These are phyloP conservation scores for Argyra leucocephala DNA, from an alignment of 2,888 invertebrate genomes.

Conservation along the genomic window DNA sequence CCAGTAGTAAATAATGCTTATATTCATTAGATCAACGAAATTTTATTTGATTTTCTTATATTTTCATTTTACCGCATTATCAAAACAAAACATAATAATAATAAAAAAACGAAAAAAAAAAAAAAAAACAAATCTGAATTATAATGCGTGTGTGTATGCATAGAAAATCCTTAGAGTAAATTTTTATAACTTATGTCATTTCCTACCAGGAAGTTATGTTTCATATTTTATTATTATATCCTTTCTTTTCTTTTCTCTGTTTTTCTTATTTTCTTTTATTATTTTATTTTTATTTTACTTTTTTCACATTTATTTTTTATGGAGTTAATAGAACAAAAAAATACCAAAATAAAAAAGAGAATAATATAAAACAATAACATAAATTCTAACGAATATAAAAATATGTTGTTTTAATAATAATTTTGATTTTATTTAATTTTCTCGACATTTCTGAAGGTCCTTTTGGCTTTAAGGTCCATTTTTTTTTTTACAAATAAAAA, in stretches of 20 bases:
- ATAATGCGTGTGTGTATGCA: too few species aligned
- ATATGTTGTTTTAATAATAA: not conserved
- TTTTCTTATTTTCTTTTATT: not conserved
- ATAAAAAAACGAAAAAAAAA: not conserved
- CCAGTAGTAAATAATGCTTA: too few species aligned
- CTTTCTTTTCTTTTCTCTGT: not conserved
- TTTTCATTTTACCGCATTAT: not conserved
- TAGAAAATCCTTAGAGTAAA: not conserved
- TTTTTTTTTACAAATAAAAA: too few species aligned
- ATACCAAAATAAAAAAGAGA: not conserved
- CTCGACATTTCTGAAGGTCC: too few species aligned
- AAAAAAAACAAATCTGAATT: too few species aligned
- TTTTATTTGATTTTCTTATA: not conserved
- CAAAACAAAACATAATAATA: not conserved
- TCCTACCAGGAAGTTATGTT: constrained; percentile 6
- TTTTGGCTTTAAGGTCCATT: too few species aligned
- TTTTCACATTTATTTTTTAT: not conserved
- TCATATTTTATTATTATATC: constrained; percentile 1
- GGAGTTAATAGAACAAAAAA: not conserved
- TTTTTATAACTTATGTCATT: constrained; percentile 5
- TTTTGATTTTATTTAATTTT: not conserved
- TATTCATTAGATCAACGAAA: too few species aligned
- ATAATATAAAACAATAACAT: not conserved
- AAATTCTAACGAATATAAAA: not conserved
- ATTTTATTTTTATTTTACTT: not conserved